Base-by-base conservation (phyloP, 1,140 invertebrate species). In the Procambarus virginalis region DNA sequence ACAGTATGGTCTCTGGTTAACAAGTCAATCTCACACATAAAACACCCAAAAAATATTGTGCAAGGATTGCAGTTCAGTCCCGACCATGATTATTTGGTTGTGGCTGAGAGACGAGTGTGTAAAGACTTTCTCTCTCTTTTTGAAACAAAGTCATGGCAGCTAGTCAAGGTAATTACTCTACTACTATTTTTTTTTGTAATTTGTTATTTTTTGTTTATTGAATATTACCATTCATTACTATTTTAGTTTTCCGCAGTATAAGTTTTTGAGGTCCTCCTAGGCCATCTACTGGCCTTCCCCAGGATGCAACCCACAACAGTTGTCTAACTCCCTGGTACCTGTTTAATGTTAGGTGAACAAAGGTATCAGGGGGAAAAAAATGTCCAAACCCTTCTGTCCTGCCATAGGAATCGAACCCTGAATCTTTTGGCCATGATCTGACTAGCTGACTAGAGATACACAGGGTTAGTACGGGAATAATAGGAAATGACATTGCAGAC, bases 1-100 rank as follows among this genome's bases (percentile, higher is more conserved):
- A 95, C 94, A 20, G 93, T 95, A 5, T 95, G 94, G 94, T 95
- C 94, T 3, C 92, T 95, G 9, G 92, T 94, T 10, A 94, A 93
- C 82, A 94, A 94, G 92, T 93, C 93, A 73, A 94, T 95, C 4
- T 94, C 94, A 0, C 95, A 95, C 90, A 94, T 95, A 51, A 93
- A 94, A 84, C 93, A 95, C 88, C 94, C 94, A 17, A 95, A 95
- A 93, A 93, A 93, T 58, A 73, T 86, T 46, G 68, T 92, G 87
- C 60, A 76, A 92, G 93, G 93, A 45, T 76, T 94, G 34, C 93
- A 93, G 73, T 95, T 94, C 92, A 94, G 93, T 49, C 85, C 80
- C 73, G 93, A 93, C 91, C 94, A 94, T 17, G 94, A 93, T 79
- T 95, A 94, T 90, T 93, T 95, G 93, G 94, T 94, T 14, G 90